Evolutionary conservation across 2,797 vertebrate genomes (phyloP), one percentile per base, ranked within the genome.

Genomic region (Peromyscus eremicus): DNA sequence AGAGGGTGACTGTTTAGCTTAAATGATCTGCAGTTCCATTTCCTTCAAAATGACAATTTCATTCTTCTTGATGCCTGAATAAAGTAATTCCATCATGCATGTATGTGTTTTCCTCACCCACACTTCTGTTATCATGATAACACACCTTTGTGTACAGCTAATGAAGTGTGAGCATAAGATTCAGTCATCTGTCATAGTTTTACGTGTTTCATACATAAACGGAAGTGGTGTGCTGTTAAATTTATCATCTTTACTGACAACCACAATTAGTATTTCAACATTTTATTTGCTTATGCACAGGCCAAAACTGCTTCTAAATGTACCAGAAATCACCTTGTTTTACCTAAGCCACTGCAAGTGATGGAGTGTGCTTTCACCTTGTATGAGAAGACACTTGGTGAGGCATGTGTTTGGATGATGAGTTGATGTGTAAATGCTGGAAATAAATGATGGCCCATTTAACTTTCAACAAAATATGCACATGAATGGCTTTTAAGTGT

Each of bases 231-330:
- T 4, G 66, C 64, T 7, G 75, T 75, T 89, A 77, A 55, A 76
- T 93, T 96, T 73, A 29, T 49, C 91, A 81, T 90, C 27, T 96
- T 27, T 95, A 68, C 87, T 96, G 34, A 17, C 77, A 14, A n/a
- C 43, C 89, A 21, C 32, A 89, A 29, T 91, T 79, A 80, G 14
- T 82, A 86, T 91, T 95, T 97, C 32, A 96, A 57, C 66, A 13
- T 23, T 52, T 46, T 76, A 79, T 57, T 82, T 79, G 43, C 68
- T 64, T 71, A 57, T n/a, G 14, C 32, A 57, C 57, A 46, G 40
- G 1, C 9, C 37, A 13, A 91, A 52, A 88, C 34, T 60, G 4
- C 0, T 46, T n/a, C 68, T 83, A 77, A 81, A 87, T 80, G 19
- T 79, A 64, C 5, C 13, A 17, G 40, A 87, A 60, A 16, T 27